Conservation (phyloP, 2,797 vertebrate species). For the Tympanoctomys barrerae region DNA sequence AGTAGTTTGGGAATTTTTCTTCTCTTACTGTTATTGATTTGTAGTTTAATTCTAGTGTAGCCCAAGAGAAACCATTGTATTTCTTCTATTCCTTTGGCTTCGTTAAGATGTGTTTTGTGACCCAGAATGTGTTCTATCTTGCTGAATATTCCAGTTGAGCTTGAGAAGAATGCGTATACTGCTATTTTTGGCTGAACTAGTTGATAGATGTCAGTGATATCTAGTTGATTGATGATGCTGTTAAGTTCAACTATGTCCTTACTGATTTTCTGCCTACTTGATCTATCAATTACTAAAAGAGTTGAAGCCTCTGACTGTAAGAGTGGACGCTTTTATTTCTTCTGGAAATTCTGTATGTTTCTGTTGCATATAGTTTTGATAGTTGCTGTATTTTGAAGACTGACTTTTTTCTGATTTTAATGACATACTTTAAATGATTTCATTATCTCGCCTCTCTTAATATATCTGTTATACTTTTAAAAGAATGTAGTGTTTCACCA, state of each 20-base stretch:
- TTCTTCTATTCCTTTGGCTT: slow-evolving; percentile 31
- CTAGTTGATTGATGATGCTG: slow-evolving; percentile 15
- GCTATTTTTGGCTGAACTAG: neutral
- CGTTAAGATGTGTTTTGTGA: neutral
- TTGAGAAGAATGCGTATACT: neutral
- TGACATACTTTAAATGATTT: slow-evolving; percentile 32
- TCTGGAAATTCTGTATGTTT: slow-evolving; percentile 9
- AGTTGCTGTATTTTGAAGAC: neutral
- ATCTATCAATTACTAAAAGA: slow-evolving; percentile 40
- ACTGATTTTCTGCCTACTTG: slow-evolving; percentile 54
- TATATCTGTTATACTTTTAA: neutral
- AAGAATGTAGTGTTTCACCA: neutral
- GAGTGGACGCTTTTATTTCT: neutral
- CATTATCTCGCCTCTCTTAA: slow-evolving; percentile 44
- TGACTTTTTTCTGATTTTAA: slow-evolving; percentile 28
- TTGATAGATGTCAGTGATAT: neutral
- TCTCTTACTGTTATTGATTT: neutral
- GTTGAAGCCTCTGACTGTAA: neutral
- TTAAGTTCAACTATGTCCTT: slow-evolving; percentile 47
- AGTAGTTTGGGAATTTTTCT: neutral
- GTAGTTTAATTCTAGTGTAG: slow-evolving; percentile 16
- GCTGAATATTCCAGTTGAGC: neutral
- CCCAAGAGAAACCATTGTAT: neutral
- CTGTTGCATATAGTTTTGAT: slow-evolving; percentile 8
- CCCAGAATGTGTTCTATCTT: neutral